Evolutionary conservation across 2,113 vertebrate species (phyloP), one percentile per base, ranked within the genome.

Genomic region (Platysternon megacephalum): DNA sequence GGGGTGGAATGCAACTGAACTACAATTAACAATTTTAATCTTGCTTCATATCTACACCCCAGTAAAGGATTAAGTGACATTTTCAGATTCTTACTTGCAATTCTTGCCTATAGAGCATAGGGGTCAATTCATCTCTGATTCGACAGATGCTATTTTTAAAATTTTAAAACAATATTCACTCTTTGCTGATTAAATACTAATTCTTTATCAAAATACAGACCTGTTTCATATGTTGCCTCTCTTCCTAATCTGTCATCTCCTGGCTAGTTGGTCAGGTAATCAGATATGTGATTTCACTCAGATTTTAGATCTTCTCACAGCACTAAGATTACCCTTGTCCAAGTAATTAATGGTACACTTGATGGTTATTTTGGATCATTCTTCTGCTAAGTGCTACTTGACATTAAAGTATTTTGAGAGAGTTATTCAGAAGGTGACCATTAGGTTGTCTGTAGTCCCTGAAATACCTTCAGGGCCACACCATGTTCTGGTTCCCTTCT

Each of bases 351-450:
- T 68, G 28, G 13, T 8, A 13, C 65, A 22, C 19, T 5, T 53
- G 35, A 84, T 95, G 91, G 39, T 94, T 91, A 61, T 79, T 97
- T 96, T 94, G 56, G 10, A 88, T 94, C 28, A 5, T 80, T 11
- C 35, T 11, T 68, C 51, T 88, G 26, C 32, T 79, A 91, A 17
- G 26, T 85, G 11, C 87, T 78, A 80, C 26, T 90, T 92, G 32
- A 39, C 14, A n/a, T 78, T 87, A 91, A 80, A 96, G 32, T 78
- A 28, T 91, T 79, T 95, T 22, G 9, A 87, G 76, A 32, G 4
- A n/a, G 87, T 88, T 83, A 17, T 87, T 94, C 0, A 35, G 91
- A 32, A 88, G 90, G 61, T 81, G 87, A 5, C 51, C 88, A 0
- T 86, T 92, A 84, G 52, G 84, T 93, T 94, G 51, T 72, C 56